A percentile compares a stretch with the other conserved stretches of the same genome.
Evolutionary conservation across 2,888 invertebrate species (phyloP).

Genomic region (Amphipoea lucens): DNA sequence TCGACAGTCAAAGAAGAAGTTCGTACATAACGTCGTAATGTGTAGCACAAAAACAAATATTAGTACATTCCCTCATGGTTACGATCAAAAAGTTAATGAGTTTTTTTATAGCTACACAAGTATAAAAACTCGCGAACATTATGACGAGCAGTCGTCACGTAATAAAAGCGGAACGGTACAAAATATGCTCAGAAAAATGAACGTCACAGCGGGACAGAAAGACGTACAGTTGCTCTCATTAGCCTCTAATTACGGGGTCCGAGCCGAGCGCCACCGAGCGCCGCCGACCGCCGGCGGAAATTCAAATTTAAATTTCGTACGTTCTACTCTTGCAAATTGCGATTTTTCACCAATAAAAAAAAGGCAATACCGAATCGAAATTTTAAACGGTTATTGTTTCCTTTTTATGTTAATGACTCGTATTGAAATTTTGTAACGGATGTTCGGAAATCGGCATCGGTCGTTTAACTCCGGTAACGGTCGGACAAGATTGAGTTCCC

Average conservation of each 20-base stretch:
- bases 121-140: conserved; percentile 72
- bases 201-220: conserved; percentile 75
- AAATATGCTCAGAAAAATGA: conserved; percentile 79
- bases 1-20: conserved; percentile 59
- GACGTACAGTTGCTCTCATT: conserved; percentile 82
- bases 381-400: conserved; percentile 90
- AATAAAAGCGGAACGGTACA: conserved; percentile 79
- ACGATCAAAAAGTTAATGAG: conserved; percentile 77
- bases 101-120: conserved; percentile 72
- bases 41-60: conserved; percentile 69
- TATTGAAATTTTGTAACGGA: conserved; percentile 86
- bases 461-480: conserved; percentile 78
- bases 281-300: conserved; percentile 81
- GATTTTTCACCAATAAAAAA: conserved; percentile 87
- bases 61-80: conserved; percentile 67
- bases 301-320: conserved; percentile 86
- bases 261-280: conserved; percentile 69
- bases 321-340: conserved; percentile 84
- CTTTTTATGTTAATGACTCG: conserved; percentile 89
- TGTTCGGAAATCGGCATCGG: conserved; percentile 75
- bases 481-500: conserved; percentile 83
- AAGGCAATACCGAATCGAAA: conserved; percentile 84
- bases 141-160: conserved; percentile 79
- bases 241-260: conserved; percentile 86
- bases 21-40: conserved; percentile 59